A percentile compares a stretch with the other conserved stretches of the same genome.
Conservation (phyloP, 1,140 invertebrate genomes). For the Achroia grisella region DNA sequence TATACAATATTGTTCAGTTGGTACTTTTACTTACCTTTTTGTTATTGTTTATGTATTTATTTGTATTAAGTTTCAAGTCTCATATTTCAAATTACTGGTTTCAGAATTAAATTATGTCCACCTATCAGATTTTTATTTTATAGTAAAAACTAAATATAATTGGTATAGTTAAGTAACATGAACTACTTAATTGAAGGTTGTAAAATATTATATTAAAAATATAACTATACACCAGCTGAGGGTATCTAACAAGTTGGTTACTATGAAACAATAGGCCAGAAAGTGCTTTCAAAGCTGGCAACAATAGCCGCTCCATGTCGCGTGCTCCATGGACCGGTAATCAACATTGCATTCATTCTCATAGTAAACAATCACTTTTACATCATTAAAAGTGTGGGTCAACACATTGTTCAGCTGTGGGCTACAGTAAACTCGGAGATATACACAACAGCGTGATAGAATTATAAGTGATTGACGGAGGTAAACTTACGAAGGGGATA, state of each 20-base stretch:
- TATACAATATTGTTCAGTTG: too few relatives aligned
- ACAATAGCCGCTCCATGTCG: slow-evolving; percentile 41
- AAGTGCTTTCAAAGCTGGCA: slow-evolving; percentile 40
- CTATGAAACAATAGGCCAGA: slow-evolving; percentile 45
- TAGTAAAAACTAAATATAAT: too few relatives aligned
- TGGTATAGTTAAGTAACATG: too few relatives aligned
- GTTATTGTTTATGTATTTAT: too few relatives aligned
- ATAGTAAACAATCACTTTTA: slow-evolving; percentile 55
- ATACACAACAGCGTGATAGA: slow-evolving; percentile 10
- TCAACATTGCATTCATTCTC: slow-evolving; percentile 36
- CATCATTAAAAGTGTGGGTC: slow-evolving; percentile 33
- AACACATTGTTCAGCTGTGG: slow-evolving; percentile 26
- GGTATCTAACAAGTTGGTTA: slow-evolving; percentile 23
- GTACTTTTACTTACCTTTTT: too few relatives aligned
- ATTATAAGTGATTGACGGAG: slow-evolving; percentile 6
- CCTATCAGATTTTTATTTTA: too few relatives aligned
- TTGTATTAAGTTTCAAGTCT: too few relatives aligned
- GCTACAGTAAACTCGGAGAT: slow-evolving; percentile 8
- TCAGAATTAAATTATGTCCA: too few relatives aligned
- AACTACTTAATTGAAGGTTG: too few relatives aligned
- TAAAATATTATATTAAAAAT: too few relatives aligned
- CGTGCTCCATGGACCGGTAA: slow-evolving; percentile 30
- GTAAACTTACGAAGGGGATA: slow-evolving; percentile 9
- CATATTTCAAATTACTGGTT: too few relatives aligned
- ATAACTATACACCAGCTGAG: slow-evolving; percentile 10